Base-by-base conservation (phyloP, 2,797 vertebrate genomes). In the Ficedula albicollis region DNA sequence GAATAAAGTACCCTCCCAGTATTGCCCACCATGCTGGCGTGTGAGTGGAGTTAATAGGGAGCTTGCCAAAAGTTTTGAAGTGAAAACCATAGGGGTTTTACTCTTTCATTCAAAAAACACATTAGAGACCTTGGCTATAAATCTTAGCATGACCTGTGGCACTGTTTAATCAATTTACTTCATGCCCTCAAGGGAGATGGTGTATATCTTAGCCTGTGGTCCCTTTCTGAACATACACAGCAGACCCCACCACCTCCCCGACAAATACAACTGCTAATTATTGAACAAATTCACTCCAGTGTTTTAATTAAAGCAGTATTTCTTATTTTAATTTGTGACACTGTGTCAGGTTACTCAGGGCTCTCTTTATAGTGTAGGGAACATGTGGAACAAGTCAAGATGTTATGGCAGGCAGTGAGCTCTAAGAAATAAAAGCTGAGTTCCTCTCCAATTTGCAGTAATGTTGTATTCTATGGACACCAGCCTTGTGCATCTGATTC, bases 71-170 rank as follows among this genome's bases (percentile, higher is more conserved):
- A 86, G 32, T 73, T 81, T 82, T 85, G 54, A 88, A 79, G 59
- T 79, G 27, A 94, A 94, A 94, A 87, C 66, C 82, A 20, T 93
- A 88, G 23, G 38, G 62, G 38, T 89, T 70, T 93, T 87, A 83
- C 52, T 89, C 69, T 92, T 91, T 89, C 88, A 96, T 89, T 95
- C 83, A 94, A 95, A 87, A 95, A 93, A 87, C 49, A 84, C 68
- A 89, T 95, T 96, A 96, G 55, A 93, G 55, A 67, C 78, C n/a
- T 89, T 80, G 48, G 32, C 46, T 78, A 90, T 93, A 96, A 95
- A 95, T 92, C 76, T 90, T 68, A 84, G 22, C 4, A 3, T 52
- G 84, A 75, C 78, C 79, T 91, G 51, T 90, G 66, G 73, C 77
- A 80, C 70, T 83, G 56, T 73, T 96, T 72, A 81, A 93, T 92